Evolutionary conservation across 2,888 invertebrate species (phyloP), one percentile per base, ranked within the genome.

Genomic region (Metallyticus violacea): DNA sequence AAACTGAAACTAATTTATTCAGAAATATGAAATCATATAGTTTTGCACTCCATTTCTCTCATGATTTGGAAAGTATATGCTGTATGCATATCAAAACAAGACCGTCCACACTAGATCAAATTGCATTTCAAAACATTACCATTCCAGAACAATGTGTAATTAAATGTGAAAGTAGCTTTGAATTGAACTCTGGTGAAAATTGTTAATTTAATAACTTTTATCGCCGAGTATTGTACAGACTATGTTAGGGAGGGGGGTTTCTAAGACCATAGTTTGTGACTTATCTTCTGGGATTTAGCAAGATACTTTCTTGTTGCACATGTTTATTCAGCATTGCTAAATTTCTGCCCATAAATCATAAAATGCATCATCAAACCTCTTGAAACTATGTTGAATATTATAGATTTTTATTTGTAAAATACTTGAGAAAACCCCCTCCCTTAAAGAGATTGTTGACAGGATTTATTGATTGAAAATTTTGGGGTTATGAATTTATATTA

Each of bases 91-190:
- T 85, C 85, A 80, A 80, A 62, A 85, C 76, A 62, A 85, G 81
- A 85, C 85, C 85, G 85, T 85, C 85, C 85, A 85, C 27, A 29
- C 9, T 77, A 62, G 62, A 85, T 78, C 9, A 26, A 77, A 81
- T 28, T 29, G 62, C 85, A 29, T 85, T 85, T 80, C 79, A 28
- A 81, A 76, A 77, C 85, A n/a, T 83, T 83, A 77, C 28, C 85
- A 85, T 85, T 85, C 80, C 80, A 85, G 6, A 28, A 27, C 22
- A 22, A 28, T n/a, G 29, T 27, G 77, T 77, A 62, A 79, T 79
- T 79, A 80, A n/a, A 79, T 40, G 40, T 62, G 80, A 77, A 5
- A 28, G 26, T 30, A 27, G 9, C 25, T 26, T 79, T 78, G 30
- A 79, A 25, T 76, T 80, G 9, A 85, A 80, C 26, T 79, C 79